Evolutionary conservation across 1,140 invertebrate species (phyloP).

Genomic region (Lepidotrigona ventralis): DNA sequence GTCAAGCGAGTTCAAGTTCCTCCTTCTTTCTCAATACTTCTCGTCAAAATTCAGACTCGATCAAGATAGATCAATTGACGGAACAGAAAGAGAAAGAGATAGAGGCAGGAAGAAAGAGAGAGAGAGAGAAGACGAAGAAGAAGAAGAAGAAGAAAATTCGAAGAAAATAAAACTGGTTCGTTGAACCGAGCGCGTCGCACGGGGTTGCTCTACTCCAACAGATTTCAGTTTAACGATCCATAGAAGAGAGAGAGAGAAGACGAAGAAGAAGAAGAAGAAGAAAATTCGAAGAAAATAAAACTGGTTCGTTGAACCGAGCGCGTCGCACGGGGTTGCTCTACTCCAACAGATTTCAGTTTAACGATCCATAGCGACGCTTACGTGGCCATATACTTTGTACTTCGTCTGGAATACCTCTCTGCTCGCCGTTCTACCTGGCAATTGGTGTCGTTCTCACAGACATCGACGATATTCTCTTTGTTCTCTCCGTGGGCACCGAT

Average conservation of each 20-base stretch:
- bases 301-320: constrained; percentile 28
- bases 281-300: constrained; percentile 20
- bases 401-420: constrained; percentile 27
- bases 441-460: constrained; percentile 35
- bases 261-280: not conserved
- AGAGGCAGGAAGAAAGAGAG: too few relatives aligned
- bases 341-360: constrained; percentile 38
- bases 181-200: constrained; percentile 18
- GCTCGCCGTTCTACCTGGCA: constrained; percentile 19
- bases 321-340: constrained; percentile 20
- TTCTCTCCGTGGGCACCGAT: constrained; percentile 12
- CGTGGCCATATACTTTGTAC: constrained; percentile 36
- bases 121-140: not conserved
- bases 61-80: not conserved
- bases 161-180: constrained; percentile 32
- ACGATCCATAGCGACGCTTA: constrained; percentile 43
- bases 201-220: constrained; percentile 29
- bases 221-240: constrained; percentile 43
- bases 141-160: not conserved
- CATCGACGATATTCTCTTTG: constrained; percentile 38
- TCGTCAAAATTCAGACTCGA: not conserved
- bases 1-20: not conserved
- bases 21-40: not conserved
- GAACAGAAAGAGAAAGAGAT: not conserved
- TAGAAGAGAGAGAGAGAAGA: not conserved